Conservation (phyloP, 2,888 invertebrate species). For the Deilephila porcellus region DNA sequence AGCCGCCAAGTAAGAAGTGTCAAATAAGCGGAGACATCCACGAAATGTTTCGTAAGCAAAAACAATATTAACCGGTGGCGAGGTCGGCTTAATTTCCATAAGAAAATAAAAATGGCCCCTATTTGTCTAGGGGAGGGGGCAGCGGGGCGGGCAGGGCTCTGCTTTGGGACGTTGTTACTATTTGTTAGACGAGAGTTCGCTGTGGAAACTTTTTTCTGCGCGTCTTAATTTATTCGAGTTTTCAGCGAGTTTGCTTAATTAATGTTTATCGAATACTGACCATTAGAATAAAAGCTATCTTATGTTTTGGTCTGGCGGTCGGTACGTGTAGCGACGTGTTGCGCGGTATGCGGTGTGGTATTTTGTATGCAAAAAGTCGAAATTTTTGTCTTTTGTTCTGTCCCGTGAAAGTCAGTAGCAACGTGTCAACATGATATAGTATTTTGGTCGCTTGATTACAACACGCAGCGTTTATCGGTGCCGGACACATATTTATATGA, state of each 20-base stretch:
- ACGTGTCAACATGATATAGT: no score
- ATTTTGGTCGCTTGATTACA: no score
- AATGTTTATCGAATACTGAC: no score
- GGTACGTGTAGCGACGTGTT: no score
- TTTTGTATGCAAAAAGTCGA: no score
- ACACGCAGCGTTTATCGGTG: no score
- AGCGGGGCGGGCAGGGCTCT: background rate
- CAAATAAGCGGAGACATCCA: conserved; percentile 52
- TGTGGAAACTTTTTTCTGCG: background rate
- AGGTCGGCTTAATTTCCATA: conserved; percentile 57
- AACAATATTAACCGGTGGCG: conserved; percentile 52
- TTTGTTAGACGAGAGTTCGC: conserved; percentile 1
- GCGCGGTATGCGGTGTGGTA: no score
- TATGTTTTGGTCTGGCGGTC: background rate
- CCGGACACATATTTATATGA: no score
- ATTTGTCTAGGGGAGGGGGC: conserved; percentile 37
- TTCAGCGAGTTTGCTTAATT: background rate
- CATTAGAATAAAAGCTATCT: background rate
- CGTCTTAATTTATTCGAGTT: background rate
- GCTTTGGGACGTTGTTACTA: background rate
- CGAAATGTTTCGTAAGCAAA: conserved; percentile 49
- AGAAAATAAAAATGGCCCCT: conserved; percentile 57
- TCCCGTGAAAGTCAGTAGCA: no score
- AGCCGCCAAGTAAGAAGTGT: conserved; percentile 38
- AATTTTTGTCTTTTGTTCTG: no score